Percentiles rank a stretch among this genome's conserved stretches.
phyloP scores from a whole-genome alignment of 2,113 vertebrate genomes.

The Corydoras maculifer region DNA sequence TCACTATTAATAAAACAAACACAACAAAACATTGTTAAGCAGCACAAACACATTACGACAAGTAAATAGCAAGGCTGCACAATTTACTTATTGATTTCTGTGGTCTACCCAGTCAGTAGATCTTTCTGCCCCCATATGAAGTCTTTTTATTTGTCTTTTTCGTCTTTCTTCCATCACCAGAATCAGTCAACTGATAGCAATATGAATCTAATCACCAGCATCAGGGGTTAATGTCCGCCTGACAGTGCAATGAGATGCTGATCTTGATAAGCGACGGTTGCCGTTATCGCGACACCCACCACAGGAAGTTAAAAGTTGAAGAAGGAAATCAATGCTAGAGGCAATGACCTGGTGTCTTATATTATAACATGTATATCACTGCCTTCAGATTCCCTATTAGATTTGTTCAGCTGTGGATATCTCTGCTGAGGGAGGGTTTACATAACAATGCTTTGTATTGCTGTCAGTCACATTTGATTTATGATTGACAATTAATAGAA shows the following conservation, averaged over 20 bases:
- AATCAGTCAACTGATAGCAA: slow-evolving; percentile 50
- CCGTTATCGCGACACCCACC: slow-evolving; percentile 62
- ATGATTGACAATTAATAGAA: slow-evolving; percentile 57
- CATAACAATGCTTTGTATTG: slow-evolving; percentile 78
- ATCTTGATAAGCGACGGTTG: slow-evolving; percentile 74
- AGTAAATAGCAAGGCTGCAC: no score
- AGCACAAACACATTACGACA: no score
- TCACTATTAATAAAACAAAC: no score
- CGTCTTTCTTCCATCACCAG: slow-evolving; percentile 57
- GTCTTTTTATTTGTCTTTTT: slow-evolving; percentile 36
- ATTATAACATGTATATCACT: slow-evolving; percentile 71
- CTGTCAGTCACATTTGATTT: slow-evolving; percentile 79
- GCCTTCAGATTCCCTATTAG: slow-evolving; percentile 74
- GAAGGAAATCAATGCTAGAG: slow-evolving; percentile 71
- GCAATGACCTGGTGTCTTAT: slow-evolving; percentile 70
- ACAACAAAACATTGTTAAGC: no score
- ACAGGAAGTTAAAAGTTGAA: slow-evolving; percentile 54
- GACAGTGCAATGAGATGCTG: slow-evolving; percentile 70
- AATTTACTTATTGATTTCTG: slow-evolving; percentile 48
- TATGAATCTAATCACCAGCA: slow-evolving; percentile 81
- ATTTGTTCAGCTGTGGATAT: slow-evolving; percentile 72
- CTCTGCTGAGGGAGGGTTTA: slow-evolving; percentile 71
- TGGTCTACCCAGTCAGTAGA: slow-evolving; percentile 76
- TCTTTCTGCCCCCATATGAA: slow-evolving; percentile 60
- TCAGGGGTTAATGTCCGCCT: slow-evolving; percentile 75